A percentile compares a stretch with the other conserved stretches of the same genome.
Evolutionary conservation across 2,113 vertebrate species (phyloP).

Genomic region (Etheostoma cragini): DNA sequence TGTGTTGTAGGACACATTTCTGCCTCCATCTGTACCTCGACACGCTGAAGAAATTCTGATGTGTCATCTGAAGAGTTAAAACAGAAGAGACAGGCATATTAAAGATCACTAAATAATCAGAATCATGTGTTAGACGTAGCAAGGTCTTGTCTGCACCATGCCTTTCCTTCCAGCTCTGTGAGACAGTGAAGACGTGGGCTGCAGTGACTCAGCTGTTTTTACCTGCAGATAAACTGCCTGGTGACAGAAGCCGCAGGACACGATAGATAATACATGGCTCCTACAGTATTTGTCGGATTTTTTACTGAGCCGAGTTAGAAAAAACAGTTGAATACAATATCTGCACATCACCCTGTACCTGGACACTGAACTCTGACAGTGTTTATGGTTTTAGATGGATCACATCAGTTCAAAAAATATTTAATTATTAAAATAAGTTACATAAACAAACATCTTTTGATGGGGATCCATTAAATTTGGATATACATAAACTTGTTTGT

Average conservation of each 20-base stretch:
- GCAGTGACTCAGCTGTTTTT: conserved; percentile 79
- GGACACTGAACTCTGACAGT: neutral
- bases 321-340: neutral
- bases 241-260: conserved; percentile 65
- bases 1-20: neutral
- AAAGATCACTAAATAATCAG: neutral
- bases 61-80: no score
- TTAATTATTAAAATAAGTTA: neutral
- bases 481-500: neutral
- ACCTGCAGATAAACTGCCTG: conserved; percentile 57
- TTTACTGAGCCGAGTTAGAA: conserved; percentile 7
- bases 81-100: no score
- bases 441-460: neutral
- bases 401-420: neutral
- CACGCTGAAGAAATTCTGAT: neutral
- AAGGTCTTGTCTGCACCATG: neutral
- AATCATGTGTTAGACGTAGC: neutral
- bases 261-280: neutral
- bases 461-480: neutral
- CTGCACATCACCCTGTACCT: neutral
- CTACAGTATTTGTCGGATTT: neutral
- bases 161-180: neutral
- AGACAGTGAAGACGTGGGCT: conserved; percentile 27
- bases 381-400: neutral
- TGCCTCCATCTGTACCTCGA: conserved; percentile 9